Base-by-base conservation (phyloP, 1,140 invertebrate species). In the Drosophila sulfurigaster region DNA sequence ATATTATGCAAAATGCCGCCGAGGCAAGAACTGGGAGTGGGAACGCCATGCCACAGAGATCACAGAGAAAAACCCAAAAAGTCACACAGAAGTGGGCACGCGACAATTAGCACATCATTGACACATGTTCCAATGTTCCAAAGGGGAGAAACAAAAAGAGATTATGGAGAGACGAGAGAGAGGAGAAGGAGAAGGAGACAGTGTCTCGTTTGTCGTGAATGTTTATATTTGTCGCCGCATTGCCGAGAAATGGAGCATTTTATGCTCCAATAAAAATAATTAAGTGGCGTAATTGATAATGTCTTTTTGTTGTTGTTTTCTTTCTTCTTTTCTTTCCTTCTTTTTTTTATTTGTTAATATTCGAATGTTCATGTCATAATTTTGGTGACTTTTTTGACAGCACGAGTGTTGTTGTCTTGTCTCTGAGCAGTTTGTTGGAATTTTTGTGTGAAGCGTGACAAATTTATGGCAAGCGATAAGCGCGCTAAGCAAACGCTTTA, bases 231-330 rank as follows among this genome's bases (percentile, higher is more conserved):
- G 64, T 58, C 73, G 51, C 64, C 46, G 65, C 60, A 58, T 38
- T 60, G 49, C 64, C 76, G 81, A 81, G 85, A 89, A 88, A 88
- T 88, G 83, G 83, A 85, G 81, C 83, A 88, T 89, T 88, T 88
- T 89, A 88, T 89, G 85, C 83, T 88, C 83, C 85, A 88, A 88
- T 88, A 88, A 83, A 88, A 89, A 89, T 88, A 88, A 88, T 88
- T 88, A 88, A 88, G 83, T 88, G 83, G 74, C 83, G 85, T 88
- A 88, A 88, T 88, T 88, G 83, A 88, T 89, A 88, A 88, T 88
- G 83, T 83, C 81, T 88, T 78, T 75, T 76, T 85, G 46, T 59
- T 58, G 46, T 63, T 52, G 32, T 48, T 45, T 68, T 71, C 30
- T 56, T 65, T 48, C 38, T 68, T 71, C 30, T 56, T 65, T 64